Evolutionary conservation across 2,888 invertebrate species (phyloP), one percentile per base, ranked within the genome.

Genomic region (Drosophila parthenogenetica): DNA sequence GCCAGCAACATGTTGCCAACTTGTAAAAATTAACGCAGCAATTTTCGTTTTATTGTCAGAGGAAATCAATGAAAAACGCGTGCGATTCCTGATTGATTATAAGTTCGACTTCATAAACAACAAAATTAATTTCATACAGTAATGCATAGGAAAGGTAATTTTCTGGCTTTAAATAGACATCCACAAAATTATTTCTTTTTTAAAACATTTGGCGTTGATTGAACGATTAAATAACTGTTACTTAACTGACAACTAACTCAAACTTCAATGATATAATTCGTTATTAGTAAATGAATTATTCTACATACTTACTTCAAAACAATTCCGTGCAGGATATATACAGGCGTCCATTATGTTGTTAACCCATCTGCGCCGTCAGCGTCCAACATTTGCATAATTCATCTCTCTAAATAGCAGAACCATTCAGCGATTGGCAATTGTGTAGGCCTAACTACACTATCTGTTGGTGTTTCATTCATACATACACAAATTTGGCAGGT

Each of bases 41-140:
- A 74, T 77, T 70, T 80, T 74, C 71, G 53, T 64, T 64, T 73
- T 68, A 76, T 63, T 72, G 71, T 70, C 70, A 59, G n/a, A 17
- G 17, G 13, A 55, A 60, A 63, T 39, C 32, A 3, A 40, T 55
- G 46, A 39, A 45, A 43, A 59, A 45, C 51, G 64, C 58, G 58
- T 65, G 51, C 46, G 51, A 58, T 59, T 37, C 22, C 5, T 25
- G 13, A 22, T 11, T 43, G 17, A 60, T 50, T 59, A 40, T 19
- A 29, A 59, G 10, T 42, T 43, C 5, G 13, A 16, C 2, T 42
- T 50, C 22, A 22, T 19, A 49, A 39, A 17, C 5, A 11, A 49
- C 29, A 35, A 37, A 8, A 2, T 16, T 11, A 0, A 29, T 10
- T 11, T 16, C 2, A 32, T 29, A 11, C 5, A 5, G 5, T 3